Conservation (phyloP, 1,140 invertebrate genomes). For the Chelonus insularis region DNA sequence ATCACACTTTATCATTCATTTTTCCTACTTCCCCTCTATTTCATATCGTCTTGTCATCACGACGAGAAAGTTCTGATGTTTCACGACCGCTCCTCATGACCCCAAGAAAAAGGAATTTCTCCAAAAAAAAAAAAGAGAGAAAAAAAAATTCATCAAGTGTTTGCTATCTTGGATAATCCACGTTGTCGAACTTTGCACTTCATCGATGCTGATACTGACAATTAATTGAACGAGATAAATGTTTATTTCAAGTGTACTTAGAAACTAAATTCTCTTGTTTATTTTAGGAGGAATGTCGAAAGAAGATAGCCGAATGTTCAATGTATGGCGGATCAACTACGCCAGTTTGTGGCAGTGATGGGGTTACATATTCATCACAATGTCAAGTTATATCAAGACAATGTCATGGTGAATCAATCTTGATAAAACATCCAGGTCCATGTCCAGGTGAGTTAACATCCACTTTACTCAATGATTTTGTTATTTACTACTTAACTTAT, state of each 20-base stretch:
- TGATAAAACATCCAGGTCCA: constrained; percentile 70
- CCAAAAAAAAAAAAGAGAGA: not conserved
- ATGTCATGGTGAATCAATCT: constrained; percentile 70
- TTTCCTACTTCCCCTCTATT: too few species aligned
- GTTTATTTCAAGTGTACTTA: too few species aligned
- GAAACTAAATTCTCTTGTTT: not conserved
- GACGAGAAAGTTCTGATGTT: too few species aligned
- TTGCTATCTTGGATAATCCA: not conserved
- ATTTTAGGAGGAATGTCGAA: constrained; percentile 56
- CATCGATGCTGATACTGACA: not conserved
- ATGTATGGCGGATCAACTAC: constrained; percentile 40
- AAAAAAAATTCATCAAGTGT: not conserved
- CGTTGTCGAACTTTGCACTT: not conserved
- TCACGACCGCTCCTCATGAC: too few species aligned
- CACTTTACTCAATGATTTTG: not conserved
- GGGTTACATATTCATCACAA: constrained; percentile 74
- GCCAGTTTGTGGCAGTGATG: constrained; percentile 80
- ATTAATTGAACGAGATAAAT: not conserved
- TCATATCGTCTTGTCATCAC: too few species aligned
- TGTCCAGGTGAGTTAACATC: constrained; percentile 64
- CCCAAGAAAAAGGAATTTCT: too few species aligned
- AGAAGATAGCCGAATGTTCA: constrained; percentile 53
- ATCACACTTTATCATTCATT: too few species aligned
- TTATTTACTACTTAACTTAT: too few species aligned
- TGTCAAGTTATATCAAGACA: constrained; percentile 77